phyloP scores from a whole-genome alignment of 2,888 invertebrate genomes.

The Tenthredo scrophulariae region DNA sequence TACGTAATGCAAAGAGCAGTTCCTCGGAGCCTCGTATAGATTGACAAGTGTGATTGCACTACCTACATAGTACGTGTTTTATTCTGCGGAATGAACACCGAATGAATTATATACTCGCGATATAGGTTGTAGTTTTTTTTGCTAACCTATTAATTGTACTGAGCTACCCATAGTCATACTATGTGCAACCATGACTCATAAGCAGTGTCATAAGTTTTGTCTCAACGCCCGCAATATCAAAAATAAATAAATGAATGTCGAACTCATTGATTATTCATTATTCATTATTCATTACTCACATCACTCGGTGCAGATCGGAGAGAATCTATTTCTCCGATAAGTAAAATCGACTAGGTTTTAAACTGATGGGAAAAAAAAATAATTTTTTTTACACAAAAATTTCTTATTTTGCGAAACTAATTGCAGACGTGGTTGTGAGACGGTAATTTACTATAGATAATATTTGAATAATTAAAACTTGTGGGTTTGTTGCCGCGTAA shows the following conservation, averaged over 20 bases:
- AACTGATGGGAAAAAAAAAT: neutral
- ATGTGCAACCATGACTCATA: neutral
- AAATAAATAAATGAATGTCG: neutral
- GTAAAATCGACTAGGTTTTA: neutral
- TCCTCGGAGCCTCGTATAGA: slow-evolving; percentile 16
- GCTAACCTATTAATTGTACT: neutral
- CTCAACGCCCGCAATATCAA: neutral
- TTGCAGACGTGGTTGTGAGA: neutral
- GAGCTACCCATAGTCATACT: neutral
- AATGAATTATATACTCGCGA: neutral
- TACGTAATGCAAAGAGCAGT: neutral
- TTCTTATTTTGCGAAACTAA: neutral
- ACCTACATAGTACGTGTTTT: slow-evolving; percentile 9
- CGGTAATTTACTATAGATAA: too few relatives aligned
- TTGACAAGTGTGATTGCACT: slow-evolving; percentile 47
- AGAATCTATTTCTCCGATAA: neutral
- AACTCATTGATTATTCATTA: neutral
- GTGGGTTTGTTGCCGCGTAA: neutral
- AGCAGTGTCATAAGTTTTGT: neutral
- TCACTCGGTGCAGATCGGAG: neutral
- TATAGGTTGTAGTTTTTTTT: neutral
- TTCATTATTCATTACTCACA: neutral
- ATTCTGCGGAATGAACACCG: slow-evolving; percentile 31
- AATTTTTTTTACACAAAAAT: neutral
- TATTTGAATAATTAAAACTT: too few relatives aligned